Evolutionary conservation across 2,113 vertebrate species (phyloP).

Genomic region (Equus quagga): DNA sequence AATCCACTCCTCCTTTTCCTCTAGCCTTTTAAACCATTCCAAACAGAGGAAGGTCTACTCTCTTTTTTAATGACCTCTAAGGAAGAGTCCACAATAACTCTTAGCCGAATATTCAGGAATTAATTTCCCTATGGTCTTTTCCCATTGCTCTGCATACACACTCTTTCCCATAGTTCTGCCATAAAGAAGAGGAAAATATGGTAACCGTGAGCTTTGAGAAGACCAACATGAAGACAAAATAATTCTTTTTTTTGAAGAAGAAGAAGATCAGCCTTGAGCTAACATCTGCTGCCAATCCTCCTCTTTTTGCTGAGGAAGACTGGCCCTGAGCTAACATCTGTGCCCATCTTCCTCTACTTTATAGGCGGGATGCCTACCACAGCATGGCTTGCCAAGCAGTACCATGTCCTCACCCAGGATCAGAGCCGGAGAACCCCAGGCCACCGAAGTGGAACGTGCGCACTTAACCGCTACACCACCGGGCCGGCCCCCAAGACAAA

Average conservation of each 20-base stretch:
- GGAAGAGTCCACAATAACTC: not conserved
- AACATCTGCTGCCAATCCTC: no score
- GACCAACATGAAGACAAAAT: constrained; percentile 7
- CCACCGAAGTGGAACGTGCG: no score
- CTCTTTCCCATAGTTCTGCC: not conserved
- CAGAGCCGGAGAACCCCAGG: no score
- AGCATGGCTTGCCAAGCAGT: no score
- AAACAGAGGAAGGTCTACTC: not conserved
- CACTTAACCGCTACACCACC: no score
- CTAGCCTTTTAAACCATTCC: constrained; percentile 20
- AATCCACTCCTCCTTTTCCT: constrained; percentile 1
- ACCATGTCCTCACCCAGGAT: no score
- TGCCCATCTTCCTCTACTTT: no score
- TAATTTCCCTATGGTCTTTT: not conserved
- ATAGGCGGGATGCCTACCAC: no score
- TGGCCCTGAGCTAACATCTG: no score
- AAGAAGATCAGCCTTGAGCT: no score
- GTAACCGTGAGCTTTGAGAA: constrained; percentile 1
- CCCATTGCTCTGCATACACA: not conserved
- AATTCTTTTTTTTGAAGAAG: not conserved
- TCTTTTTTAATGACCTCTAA: constrained; percentile 38
- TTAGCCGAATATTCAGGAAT: constrained; percentile 33
- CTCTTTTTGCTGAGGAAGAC: no score
- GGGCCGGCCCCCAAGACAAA: not conserved
- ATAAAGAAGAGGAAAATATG: not conserved